Conservation (phyloP, 2,888 invertebrate genomes). For the Vesta saturnalis region DNA sequence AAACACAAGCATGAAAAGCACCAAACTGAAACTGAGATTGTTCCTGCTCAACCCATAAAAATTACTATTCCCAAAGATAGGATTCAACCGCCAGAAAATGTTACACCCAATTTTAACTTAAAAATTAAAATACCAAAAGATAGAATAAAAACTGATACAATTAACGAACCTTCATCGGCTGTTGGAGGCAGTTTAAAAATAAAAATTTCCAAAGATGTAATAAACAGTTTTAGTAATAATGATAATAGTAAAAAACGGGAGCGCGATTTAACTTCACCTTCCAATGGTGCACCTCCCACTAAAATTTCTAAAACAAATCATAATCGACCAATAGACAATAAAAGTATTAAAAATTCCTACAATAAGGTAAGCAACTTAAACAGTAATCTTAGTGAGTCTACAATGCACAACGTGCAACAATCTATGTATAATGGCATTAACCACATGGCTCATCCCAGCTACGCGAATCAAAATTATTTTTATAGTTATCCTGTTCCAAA, state of each 20-base stretch:
- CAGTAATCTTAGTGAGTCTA: constrained; percentile 36
- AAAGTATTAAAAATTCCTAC: constrained; percentile 59
- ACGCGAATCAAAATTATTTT: constrained; percentile 35
- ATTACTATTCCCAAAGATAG: constrained; percentile 72
- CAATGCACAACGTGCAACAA: constrained; percentile 43
- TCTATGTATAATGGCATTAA: constrained; percentile 50
- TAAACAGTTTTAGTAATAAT: constrained; percentile 59
- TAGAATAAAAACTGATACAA: constrained; percentile 67
- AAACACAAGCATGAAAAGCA: constrained; percentile 54
- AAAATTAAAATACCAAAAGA: constrained; percentile 88
- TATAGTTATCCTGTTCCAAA: constrained; percentile 50
- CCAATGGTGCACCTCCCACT: constrained; percentile 57
- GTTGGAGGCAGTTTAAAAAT: constrained; percentile 70
- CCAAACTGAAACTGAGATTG: constrained; percentile 44
- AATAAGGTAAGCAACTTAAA: constrained; percentile 45
- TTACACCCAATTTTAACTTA: constrained; percentile 61
- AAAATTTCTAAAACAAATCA: constrained; percentile 54
- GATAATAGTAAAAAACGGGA: constrained; percentile 59
- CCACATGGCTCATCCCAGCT: constrained; percentile 61
- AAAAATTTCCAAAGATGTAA: constrained; percentile 81
- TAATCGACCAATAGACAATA: constrained; percentile 48
- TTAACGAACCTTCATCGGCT: constrained; percentile 54
- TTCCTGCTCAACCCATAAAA: constrained; percentile 62
- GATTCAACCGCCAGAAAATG: constrained; percentile 53
- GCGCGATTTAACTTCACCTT: constrained; percentile 59